These are phyloP conservation scores for Enteromius viviparus DNA, from an alignment of 2,797 vertebrate genomes.

Conservation along the genomic window DNA sequence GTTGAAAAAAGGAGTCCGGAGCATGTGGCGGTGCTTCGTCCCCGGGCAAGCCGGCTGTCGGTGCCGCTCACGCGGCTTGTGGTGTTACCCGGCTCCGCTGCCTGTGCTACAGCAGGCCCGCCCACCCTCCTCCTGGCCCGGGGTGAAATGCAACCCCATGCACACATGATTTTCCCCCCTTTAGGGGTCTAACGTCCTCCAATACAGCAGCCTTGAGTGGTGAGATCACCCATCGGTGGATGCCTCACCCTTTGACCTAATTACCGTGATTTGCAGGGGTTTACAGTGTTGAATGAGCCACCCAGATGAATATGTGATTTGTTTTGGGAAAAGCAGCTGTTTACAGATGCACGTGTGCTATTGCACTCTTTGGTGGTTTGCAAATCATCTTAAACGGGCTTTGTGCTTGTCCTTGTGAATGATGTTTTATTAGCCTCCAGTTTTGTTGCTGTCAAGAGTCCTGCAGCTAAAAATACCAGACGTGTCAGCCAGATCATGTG, in stretches of 20 bases:
- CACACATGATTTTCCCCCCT: constrained; percentile 42
- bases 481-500: constrained; percentile 42
- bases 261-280: constrained; percentile 17
- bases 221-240: constrained; percentile 29
- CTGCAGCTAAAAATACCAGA: constrained; percentile 46
- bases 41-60: not conserved
- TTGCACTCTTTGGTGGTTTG: not conserved
- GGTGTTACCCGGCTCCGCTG: constrained; percentile 17
- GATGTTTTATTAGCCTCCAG: not conserved
- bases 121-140: constrained; percentile 9
- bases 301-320: constrained; percentile 11
- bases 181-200: constrained; percentile 14
- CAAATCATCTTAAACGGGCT: not conserved
- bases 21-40: not conserved
- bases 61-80: not conserved
- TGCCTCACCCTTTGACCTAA: constrained; percentile 34
- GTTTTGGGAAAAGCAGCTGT: constrained; percentile 18
- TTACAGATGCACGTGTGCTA: constrained; percentile 15
- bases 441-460: constrained; percentile 15
- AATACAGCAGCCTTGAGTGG: constrained; percentile 11
- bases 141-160: constrained; percentile 52
- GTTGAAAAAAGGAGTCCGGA: no score
- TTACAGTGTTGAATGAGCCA: not conserved
- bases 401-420: not conserved
- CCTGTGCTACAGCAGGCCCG: constrained; percentile 25